Percentiles rank a stretch among this genome's conserved stretches.
These are phyloP conservation scores for Achroia grisella DNA, from an alignment of 1,140 invertebrate genomes.

Conservation along the genomic window DNA sequence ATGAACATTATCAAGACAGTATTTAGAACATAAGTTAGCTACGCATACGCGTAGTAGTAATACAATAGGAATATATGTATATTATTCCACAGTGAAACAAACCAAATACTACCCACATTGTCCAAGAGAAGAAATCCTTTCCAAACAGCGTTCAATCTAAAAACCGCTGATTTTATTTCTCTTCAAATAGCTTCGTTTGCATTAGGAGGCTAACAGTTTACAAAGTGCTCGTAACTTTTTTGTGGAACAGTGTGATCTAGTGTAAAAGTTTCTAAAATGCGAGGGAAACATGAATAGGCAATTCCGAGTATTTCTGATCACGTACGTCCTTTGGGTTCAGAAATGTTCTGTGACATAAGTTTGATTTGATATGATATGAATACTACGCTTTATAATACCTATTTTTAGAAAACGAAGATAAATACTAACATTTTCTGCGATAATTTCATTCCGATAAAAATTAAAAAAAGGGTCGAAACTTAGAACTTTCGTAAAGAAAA, in stretches of 20 bases:
- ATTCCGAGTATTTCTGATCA: slow-evolving; percentile 52
- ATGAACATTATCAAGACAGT: too few relatives aligned
- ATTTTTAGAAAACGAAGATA: too few relatives aligned
- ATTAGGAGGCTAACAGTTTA: slow-evolving; percentile 10
- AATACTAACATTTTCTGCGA: too few relatives aligned
- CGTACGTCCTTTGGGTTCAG: slow-evolving; percentile 38
- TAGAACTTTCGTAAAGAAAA: too few relatives aligned
- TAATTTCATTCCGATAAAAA: too few relatives aligned
- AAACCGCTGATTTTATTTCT: slow-evolving; percentile 3
- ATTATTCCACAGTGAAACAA: too few relatives aligned
- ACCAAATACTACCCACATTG: too few relatives aligned
- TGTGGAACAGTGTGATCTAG: slow-evolving; percentile 11
- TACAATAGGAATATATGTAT: too few relatives aligned
- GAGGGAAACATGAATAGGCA: slow-evolving; percentile 45
- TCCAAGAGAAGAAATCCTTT: too few relatives aligned
- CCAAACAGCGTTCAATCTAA: neutral
- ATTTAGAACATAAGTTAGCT: too few relatives aligned
- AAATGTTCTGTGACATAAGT: slow-evolving; percentile 26
- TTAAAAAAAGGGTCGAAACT: too few relatives aligned
- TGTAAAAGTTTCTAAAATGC: slow-evolving; percentile 28
- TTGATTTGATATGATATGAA: slow-evolving; percentile 24
- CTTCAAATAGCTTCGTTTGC: slow-evolving; percentile 5
- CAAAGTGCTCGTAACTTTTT: slow-evolving; percentile 16
- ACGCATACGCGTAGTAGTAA: too few relatives aligned
- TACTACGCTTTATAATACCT: neutral